A percentile compares a stretch with the other conserved stretches of the same genome.
Conservation (phyloP, 2,888 invertebrate species). For the Gisinianus flammeolus region DNA sequence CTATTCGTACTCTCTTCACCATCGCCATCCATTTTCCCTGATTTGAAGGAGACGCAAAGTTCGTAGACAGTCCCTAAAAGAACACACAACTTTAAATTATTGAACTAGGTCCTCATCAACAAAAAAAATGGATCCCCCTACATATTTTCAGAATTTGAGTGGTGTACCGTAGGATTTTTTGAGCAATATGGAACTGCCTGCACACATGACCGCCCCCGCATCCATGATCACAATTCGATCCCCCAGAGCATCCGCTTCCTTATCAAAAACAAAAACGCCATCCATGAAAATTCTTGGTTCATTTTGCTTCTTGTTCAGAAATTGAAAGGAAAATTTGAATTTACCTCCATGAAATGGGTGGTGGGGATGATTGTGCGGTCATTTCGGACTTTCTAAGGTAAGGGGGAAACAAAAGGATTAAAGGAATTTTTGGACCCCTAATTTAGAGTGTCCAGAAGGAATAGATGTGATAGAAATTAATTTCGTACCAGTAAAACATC, state of each 20-base stretch:
- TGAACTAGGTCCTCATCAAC: too few species aligned
- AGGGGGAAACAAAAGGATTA: too few species aligned
- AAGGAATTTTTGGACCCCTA: not conserved
- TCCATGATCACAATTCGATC: constrained; percentile 88
- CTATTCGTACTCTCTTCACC: too few species aligned
- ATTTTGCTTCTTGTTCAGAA: not conserved
- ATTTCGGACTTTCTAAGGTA: not conserved
- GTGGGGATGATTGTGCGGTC: not conserved
- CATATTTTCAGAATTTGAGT: too few species aligned
- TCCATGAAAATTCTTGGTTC: not conserved
- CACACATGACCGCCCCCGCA: constrained; percentile 64
- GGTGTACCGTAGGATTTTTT: not conserved
- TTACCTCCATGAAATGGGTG: not conserved
- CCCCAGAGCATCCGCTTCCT: constrained; percentile 90
- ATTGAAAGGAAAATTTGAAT: not conserved
- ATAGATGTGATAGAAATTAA: too few species aligned
- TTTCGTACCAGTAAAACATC: not conserved
- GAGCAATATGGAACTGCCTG: not conserved
- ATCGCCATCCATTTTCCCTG: too few species aligned
- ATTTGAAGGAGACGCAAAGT: too few species aligned
- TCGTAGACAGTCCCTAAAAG: too few species aligned
- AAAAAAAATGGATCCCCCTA: too few species aligned
- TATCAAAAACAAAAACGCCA: too few species aligned
- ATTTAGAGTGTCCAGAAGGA: not conserved
- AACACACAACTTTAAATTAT: too few species aligned